Conservation (phyloP, 2,113 vertebrate genomes). For the Gavia stellata region DNA sequence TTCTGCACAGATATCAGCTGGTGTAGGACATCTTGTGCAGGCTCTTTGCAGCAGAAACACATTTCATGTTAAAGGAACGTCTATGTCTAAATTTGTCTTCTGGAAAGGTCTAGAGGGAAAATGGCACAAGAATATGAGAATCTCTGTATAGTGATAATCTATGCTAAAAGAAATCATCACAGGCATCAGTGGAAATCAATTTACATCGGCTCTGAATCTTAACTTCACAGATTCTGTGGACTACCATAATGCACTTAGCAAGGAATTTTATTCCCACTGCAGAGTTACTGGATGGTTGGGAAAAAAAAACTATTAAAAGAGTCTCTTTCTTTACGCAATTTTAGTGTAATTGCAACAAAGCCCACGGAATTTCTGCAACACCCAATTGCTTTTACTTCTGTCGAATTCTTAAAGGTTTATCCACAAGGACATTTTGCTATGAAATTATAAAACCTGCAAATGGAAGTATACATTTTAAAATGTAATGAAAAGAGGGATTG, state of each 20-base stretch:
- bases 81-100: neutral
- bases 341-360: neutral
- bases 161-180: constrained; percentile 8
- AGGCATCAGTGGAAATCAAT: neutral
- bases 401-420: neutral
- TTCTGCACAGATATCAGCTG: neutral
- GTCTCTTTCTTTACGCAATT: neutral
- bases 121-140: neutral
- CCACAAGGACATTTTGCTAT: neutral
- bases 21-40: neutral
- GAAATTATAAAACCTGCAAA: neutral
- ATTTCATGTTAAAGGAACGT: neutral
- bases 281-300: neutral
- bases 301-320: neutral
- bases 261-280: neutral
- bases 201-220: neutral
- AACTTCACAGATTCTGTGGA: neutral
- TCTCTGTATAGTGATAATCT: neutral
- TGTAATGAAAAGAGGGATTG: neutral
- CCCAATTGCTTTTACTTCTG: neutral
- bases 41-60: neutral
- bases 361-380: neutral
- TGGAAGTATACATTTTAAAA: neutral
- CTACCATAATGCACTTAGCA: neutral
- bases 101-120: neutral